Conservation (phyloP, 1,140 invertebrate genomes). For the Scylla paramamosain region DNA sequence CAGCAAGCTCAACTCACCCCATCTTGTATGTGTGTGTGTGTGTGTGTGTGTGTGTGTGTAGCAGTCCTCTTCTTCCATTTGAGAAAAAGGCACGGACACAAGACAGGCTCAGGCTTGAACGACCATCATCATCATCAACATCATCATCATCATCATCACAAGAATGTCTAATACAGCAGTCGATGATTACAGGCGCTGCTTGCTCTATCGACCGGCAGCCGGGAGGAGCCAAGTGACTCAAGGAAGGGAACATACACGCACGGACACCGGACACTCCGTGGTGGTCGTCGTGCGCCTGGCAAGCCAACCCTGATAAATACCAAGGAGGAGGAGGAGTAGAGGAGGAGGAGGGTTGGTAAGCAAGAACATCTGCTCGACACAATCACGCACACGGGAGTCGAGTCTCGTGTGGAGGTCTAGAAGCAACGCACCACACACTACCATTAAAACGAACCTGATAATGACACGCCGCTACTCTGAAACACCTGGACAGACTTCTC, state of each 20-base stretch:
- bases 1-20: not conserved
- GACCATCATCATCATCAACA: not conserved
- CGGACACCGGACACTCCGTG: not conserved
- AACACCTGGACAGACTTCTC: no score
- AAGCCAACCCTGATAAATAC: not conserved
- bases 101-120: not conserved
- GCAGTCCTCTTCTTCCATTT: not conserved
- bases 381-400: no score
- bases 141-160: not conserved
- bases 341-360: no score
- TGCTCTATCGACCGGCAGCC: not conserved
- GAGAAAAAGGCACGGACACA: not conserved
- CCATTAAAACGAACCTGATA: no score
- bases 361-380: no score
- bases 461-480: no score
- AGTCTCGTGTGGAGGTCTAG: no score
- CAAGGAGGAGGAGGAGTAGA: no score
- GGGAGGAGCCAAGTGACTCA: not conserved
- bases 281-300: not conserved
- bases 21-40: constrained; percentile 25
- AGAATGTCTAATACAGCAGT: not conserved
- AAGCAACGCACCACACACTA: no score
- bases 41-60: constrained; percentile 26
- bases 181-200: not conserved
- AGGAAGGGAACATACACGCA: not conserved